Percentiles rank a stretch among this genome's conserved stretches.
These are phyloP conservation scores for Syngnathus floridae DNA, from an alignment of 2,113 vertebrate genomes.

Conservation along the genomic window DNA sequence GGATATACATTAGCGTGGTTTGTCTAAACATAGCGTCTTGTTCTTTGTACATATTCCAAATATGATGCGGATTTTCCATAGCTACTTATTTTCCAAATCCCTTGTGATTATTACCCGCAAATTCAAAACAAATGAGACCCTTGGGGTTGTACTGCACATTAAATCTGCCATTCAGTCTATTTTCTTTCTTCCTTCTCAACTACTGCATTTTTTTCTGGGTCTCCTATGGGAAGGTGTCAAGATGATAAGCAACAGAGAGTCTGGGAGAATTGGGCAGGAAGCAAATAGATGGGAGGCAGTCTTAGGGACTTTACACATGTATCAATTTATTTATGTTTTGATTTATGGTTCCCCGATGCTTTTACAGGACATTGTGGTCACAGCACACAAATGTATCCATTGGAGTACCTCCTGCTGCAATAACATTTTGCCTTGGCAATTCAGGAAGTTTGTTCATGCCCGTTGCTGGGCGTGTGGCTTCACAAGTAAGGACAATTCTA, in stretches of 20 bases:
- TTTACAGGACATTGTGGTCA: neutral
- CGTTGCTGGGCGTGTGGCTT: neutral
- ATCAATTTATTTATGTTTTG: neutral
- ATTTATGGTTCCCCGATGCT: neutral
- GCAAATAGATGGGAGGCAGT: constrained; percentile 13
- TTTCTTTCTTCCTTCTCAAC: constrained; percentile 22
- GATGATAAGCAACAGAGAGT: constrained; percentile 59
- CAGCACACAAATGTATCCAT: neutral
- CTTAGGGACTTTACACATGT: constrained; percentile 40
- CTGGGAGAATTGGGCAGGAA: constrained; percentile 48
- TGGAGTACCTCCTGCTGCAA: neutral
- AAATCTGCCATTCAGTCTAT: constrained; percentile 22
- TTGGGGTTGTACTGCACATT: constrained; percentile 22
- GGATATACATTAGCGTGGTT: neutral
- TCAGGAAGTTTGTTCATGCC: neutral
- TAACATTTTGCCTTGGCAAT: neutral
- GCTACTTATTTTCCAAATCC: constrained; percentile 18
- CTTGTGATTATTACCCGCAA: constrained; percentile 7
- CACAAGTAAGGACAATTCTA: no score
- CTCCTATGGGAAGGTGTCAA: constrained; percentile 62
- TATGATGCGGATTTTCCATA: constrained; percentile 24
- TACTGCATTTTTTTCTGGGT: constrained; percentile 17
- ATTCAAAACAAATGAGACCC: neutral
- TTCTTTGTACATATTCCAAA: neutral
- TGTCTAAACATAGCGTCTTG: neutral